Percentiles rank a stretch among this genome's conserved stretches.
Evolutionary conservation across 1,140 invertebrate genomes (phyloP).

Genomic region (Leptopilina boulardi): DNA sequence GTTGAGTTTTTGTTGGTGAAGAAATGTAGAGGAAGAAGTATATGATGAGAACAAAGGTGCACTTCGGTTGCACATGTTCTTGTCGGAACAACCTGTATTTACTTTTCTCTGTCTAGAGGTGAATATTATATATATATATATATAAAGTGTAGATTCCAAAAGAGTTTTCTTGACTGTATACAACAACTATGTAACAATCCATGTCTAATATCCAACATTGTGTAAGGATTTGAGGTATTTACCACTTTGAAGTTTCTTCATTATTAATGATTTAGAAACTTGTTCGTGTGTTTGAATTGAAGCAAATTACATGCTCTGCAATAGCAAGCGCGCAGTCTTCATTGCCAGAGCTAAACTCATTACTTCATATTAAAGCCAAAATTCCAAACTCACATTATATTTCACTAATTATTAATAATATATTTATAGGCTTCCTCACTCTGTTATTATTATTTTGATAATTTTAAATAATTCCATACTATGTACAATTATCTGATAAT

Average conservation of each 20-base stretch:
- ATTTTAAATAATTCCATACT: too few relatives aligned
- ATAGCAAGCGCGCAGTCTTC: background rate
- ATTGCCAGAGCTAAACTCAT: slow-evolving; percentile 5
- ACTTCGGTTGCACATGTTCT: slow-evolving; percentile 3
- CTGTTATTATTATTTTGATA: too few relatives aligned
- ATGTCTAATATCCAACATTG: background rate
- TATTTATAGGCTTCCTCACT: too few relatives aligned
- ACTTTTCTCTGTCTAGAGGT: background rate
- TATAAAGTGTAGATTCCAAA: background rate
- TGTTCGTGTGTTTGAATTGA: slow-evolving; percentile 2
- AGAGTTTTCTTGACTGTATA: background rate
- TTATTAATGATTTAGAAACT: slow-evolving; percentile 5
- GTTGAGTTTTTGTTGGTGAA: background rate
- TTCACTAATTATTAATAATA: background rate
- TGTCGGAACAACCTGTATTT: background rate
- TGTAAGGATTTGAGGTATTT: background rate
- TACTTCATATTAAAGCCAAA: background rate
- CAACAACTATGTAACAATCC: background rate
- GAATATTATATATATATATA: background rate
- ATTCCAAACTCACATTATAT: background rate
- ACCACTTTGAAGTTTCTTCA: background rate
- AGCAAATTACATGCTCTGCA: background rate
- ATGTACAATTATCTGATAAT: too few relatives aligned
- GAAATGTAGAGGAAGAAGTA: background rate
- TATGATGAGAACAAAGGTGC: background rate